Base-by-base conservation (phyloP, 2,888 invertebrate genomes). In the Copidosoma aretas region DNA sequence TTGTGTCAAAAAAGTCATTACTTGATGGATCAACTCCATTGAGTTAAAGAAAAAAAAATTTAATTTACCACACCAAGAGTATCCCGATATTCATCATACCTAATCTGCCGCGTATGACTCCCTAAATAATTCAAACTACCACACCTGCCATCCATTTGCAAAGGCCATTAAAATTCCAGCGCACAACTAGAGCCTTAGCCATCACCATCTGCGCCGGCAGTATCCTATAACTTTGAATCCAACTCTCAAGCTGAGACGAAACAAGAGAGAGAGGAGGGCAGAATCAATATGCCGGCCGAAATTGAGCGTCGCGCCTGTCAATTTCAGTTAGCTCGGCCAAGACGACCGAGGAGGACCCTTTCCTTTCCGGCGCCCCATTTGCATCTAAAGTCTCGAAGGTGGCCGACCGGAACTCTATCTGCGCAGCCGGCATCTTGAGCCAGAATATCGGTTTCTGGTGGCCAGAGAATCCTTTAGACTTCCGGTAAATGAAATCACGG, bases 401-500 rank as follows among this genome's bases (percentile, higher is more conserved):
- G 56, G 64, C 41, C 15, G 56, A 58, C 22, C 15, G 12, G 24
- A 25, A n/a, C n/a, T n/a, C n/a, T n/a, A n/a, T n/a, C n/a, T n/a
- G n/a, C 25, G 21, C 43, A 22, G 17, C 25, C 19, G 54, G 54
- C 53, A 22, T 32, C 24, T 43, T 17, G 59, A n/a, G 22, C 17
- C 25, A n/a, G 15, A 19, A 53, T 58, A 65, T 62, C 59, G 49
- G 21, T 51, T 64, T 39, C 21, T 58, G 32, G 52, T 56, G 19
- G 24, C 21, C n/a, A 22, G 41, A 49, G 46, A 32, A 51, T 24
- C 61, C 54, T 57, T 41, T 52, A 56, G 46, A 32, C 63, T 10
- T 21, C 19, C 54, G 71, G 73, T 75, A 77, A 81, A 81, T 80
- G 79, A 82, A 83, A 82, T 82, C 82, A 81, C 81, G 80, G 80